A percentile compares a stretch with the other conserved stretches of the same genome.
These are phyloP conservation scores for Sebastes fasciatus DNA, from an alignment of 2,113 vertebrate genomes.

Conservation along the genomic window DNA sequence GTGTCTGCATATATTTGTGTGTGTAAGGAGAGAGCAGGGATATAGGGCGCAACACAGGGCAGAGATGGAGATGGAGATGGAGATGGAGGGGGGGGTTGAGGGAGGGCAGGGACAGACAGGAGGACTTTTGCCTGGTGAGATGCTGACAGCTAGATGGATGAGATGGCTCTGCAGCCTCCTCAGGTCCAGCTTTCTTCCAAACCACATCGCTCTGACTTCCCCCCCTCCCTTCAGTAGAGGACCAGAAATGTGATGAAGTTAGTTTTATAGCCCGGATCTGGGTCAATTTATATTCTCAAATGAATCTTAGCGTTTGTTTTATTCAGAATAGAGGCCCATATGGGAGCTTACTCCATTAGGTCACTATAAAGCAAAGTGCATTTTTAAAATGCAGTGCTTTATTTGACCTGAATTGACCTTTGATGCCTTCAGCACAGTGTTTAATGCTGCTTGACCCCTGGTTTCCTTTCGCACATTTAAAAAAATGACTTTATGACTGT, in stretches of 20 bases:
- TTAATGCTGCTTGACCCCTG: neutral
- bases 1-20: slow-evolving; percentile 33
- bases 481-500: neutral
- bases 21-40: neutral
- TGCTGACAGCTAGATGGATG: slow-evolving; percentile 71
- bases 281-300: slow-evolving; percentile 10
- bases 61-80: neutral
- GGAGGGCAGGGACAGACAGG: slow-evolving; percentile 7
- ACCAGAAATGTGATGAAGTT: neutral
- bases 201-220: slow-evolving; percentile 22
- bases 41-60: neutral
- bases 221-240: neutral
- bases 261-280: neutral
- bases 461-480: neutral
- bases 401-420: neutral
- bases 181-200: slow-evolving; percentile 32
- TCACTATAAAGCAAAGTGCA: neutral
- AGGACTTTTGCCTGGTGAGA: slow-evolving; percentile 52
- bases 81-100: neutral
- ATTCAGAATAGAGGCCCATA: neutral
- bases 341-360: neutral
- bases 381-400: neutral
- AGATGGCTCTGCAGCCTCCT: slow-evolving; percentile 17
- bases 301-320: slow-evolving; percentile 31
- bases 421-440: neutral